A percentile compares a stretch with the other conserved stretches of the same genome.
Evolutionary conservation across 2,888 invertebrate species (phyloP).

Genomic region (Pristionchus exspectatus): DNA sequence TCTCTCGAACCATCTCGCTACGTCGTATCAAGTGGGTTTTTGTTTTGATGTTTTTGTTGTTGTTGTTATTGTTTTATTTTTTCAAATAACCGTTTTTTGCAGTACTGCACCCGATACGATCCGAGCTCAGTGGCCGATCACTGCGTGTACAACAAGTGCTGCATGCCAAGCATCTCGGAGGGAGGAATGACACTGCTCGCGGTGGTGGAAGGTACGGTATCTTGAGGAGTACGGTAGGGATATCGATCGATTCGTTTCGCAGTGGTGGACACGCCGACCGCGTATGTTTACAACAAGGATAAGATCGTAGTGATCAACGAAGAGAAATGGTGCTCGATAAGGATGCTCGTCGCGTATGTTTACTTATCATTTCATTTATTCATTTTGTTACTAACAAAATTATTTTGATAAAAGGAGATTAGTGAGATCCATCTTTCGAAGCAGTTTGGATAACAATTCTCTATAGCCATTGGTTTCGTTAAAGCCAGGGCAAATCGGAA

Average conservation of each 20-base stretch:
- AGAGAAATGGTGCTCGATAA: conserved; percentile 49
- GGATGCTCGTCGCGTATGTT: conserved; percentile 50
- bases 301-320: conserved; percentile 37
- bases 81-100: background rate
- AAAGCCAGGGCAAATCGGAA: background rate
- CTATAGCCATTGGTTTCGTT: too few species aligned
- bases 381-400: background rate
- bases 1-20: conserved; percentile 9
- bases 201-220: conserved; percentile 24
- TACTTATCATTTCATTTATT: background rate
- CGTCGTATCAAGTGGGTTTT: background rate
- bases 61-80: background rate
- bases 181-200: background rate
- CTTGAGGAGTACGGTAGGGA: background rate
- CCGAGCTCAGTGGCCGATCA: background rate
- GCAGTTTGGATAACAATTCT: too few species aligned
- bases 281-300: background rate
- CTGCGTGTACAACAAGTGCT: background rate
- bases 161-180: background rate
- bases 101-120: conserved; percentile 11
- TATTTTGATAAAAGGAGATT: too few species aligned
- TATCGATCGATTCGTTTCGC: background rate
- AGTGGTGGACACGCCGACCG: conserved; percentile 43
- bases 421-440: too few species aligned
- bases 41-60: background rate